These are phyloP conservation scores for Pelochelys cantorii DNA, from an alignment of 2,797 vertebrate species.

Conservation along the genomic window DNA sequence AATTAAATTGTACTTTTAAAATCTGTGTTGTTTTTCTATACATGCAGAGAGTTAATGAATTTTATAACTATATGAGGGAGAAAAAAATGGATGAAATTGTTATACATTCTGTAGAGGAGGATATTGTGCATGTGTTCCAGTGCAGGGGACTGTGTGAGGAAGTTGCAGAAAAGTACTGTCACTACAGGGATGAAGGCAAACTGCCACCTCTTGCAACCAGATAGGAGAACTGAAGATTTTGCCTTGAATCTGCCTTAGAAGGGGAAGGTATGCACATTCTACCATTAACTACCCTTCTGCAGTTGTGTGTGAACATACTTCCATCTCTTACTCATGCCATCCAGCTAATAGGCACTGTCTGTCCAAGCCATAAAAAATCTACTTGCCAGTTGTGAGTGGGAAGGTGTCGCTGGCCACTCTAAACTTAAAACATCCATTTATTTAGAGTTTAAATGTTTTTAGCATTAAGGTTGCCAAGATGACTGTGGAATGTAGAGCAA, in stretches of 20 bases:
- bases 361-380: background rate
- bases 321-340: background rate
- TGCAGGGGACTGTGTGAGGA: background rate
- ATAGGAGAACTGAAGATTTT: background rate
- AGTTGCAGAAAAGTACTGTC: background rate
- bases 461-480: background rate
- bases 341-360: background rate
- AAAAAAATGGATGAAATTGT: background rate
- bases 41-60: background rate
- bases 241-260: background rate
- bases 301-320: background rate
- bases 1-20: background rate
- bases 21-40: background rate
- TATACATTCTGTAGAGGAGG: background rate
- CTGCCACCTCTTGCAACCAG: background rate
- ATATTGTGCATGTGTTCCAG: background rate
- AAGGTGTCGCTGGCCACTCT: background rate
- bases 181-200: background rate
- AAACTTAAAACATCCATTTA: background rate
- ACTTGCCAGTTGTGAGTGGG: background rate
- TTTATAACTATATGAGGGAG: background rate
- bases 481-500: background rate
- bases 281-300: background rate
- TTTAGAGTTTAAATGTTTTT: background rate
- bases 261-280: background rate